Base-by-base conservation (phyloP, 2,888 invertebrate genomes). In the Nomada fabriciana region DNA sequence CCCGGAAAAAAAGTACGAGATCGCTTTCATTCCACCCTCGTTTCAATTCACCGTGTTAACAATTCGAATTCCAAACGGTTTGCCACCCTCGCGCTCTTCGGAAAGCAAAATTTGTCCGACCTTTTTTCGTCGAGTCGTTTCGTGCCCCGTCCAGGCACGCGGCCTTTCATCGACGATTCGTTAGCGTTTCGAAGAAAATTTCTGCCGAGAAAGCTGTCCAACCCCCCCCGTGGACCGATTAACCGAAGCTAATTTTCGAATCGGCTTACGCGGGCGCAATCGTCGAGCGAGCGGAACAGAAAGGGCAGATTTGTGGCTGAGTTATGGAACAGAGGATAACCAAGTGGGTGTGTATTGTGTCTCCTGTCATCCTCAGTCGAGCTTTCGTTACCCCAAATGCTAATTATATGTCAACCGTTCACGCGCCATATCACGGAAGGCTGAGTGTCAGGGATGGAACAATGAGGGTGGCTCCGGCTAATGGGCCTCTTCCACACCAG, bases 281-380 rank as follows among this genome's bases (percentile, higher is more conserved):
- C 77, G 80, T 61, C 42, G 70, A 55, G 59, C 50, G 82, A 64
- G 71, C 71, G 61, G 69, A 65, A 75, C 69, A 76, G 79, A 80
- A 76, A 88, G 89, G 87, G 86, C 84, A 86, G 87, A 84, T 83
- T 86, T 86, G 89, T 88, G 91, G 90, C 84, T 89, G 88, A 91
- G 89, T 90, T 88, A 87, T 88, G 86, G 87, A 86, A 86, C 75
- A 81, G 89, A 85, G 86, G 85, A 86, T 81, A 87, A 88, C 86
- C 84, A 82, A 83, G 85, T 83, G 88, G 87, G 87, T 80, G 88
- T 73, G 90, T 86, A 93, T 93, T 93, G 92, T 93, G 89, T 88
- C 87, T 88, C 83, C 93, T 93, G 93, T 93, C 93, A 93, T 91
- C 90, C 90, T 92, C 93, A 93, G 93, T 89, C 89, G 84, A 89